Conservation (phyloP, 2,113 vertebrate species). For the Trinectes maculatus region DNA sequence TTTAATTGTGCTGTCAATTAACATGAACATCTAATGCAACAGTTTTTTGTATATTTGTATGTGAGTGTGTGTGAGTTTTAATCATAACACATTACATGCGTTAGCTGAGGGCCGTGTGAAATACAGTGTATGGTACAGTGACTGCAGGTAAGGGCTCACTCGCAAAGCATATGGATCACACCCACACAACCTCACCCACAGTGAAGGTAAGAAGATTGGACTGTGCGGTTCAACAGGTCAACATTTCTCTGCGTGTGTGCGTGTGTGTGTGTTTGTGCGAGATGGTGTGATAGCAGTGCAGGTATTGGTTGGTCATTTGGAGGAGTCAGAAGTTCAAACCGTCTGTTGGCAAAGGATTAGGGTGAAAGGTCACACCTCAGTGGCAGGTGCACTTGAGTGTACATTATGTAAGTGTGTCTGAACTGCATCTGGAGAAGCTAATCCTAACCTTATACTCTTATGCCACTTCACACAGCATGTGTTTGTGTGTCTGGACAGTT, state of each 20-base stretch:
- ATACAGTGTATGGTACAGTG: neutral
- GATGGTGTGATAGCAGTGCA: neutral
- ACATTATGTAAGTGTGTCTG: constrained; percentile 22
- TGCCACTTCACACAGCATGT: constrained; percentile 26
- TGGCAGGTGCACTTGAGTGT: constrained; percentile 28
- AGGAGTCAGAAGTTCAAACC: constrained; percentile 47
- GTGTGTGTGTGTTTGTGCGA: neutral
- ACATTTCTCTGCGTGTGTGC: constrained; percentile 4
- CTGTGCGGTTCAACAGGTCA: constrained; percentile 24
- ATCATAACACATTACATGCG: no score
- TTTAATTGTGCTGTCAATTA: no score
- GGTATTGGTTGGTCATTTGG: constrained; percentile 22
- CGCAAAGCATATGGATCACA: neutral
- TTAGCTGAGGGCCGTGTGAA: neutral
- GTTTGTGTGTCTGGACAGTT: constrained; percentile 4
- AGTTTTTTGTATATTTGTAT: neutral
- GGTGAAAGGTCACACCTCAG: constrained; percentile 45
- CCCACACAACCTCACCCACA: neutral
- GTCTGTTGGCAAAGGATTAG: constrained; percentile 47
- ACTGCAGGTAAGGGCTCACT: neutral
- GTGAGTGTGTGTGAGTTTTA: no score
- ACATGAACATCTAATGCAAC: neutral
- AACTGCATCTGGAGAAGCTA: constrained; percentile 14
- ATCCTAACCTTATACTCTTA: constrained; percentile 10
- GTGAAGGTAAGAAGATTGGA: constrained; percentile 14